Percentiles rank a stretch among this genome's conserved stretches.
Conservation (phyloP, 2,113 vertebrate species). For the Genyomyrus donnyi region DNA sequence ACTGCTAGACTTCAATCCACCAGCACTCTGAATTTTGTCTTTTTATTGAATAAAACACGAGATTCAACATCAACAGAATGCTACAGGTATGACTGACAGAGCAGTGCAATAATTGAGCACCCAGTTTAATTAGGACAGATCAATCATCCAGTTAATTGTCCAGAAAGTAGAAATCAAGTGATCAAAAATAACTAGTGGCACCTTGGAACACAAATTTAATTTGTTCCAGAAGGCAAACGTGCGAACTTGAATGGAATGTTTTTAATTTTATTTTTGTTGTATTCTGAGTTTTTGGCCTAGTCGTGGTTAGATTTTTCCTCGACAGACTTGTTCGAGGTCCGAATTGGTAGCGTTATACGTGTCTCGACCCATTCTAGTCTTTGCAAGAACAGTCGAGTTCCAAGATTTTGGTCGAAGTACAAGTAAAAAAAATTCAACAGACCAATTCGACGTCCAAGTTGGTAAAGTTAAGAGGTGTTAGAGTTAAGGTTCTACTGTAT, state of each 20-base stretch:
- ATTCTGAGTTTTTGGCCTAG: too few species aligned
- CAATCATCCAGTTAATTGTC: background rate
- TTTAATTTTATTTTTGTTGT: background rate
- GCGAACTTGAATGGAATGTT: background rate
- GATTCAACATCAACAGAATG: background rate
- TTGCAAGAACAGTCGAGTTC: too few species aligned
- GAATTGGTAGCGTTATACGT: too few species aligned
- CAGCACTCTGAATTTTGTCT: background rate
- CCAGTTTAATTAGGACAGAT: background rate
- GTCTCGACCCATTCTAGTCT: too few species aligned
- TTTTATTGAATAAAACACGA: background rate
- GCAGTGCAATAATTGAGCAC: background rate
- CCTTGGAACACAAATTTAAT: too few species aligned
- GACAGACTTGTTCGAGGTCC: too few species aligned
- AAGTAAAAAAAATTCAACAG: too few species aligned
- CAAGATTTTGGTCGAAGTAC: too few species aligned
- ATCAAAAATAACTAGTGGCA: background rate
- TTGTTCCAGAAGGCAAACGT: background rate
- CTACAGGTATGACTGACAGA: background rate
- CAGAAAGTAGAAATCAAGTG: background rate
- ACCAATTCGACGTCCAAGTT: too few species aligned
- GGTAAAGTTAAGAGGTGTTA: too few species aligned
- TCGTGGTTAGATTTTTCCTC: too few species aligned
- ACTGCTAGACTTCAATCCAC: background rate
- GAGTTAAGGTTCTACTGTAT: too few species aligned